A percentile compares a stretch with the other conserved stretches of the same genome.
phyloP scores from a whole-genome alignment of 2,113 vertebrate species.

The Lipotes vexillifer region DNA sequence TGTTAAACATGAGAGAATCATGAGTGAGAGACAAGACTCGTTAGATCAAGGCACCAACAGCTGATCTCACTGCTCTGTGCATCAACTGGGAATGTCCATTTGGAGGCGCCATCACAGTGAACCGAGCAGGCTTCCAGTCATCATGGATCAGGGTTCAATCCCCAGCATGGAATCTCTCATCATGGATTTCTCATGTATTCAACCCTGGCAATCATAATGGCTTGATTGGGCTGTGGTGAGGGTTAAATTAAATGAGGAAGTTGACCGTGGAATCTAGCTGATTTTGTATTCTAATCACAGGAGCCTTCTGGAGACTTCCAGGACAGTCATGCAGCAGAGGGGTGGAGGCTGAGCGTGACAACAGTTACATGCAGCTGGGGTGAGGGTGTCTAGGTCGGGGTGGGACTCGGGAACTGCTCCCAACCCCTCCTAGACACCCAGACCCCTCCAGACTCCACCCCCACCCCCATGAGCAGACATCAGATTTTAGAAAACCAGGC shows the following conservation, averaged over 20 bases:
- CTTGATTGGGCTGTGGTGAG: not conserved
- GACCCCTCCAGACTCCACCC: not conserved
- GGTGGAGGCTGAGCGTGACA: not conserved
- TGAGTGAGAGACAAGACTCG: rapidly evolving
- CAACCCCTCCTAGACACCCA: not conserved
- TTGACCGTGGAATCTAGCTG: not conserved
- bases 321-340: not conserved
- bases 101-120: not conserved
- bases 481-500: not conserved
- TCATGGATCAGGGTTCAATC: not conserved
- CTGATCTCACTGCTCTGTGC: too few species aligned
- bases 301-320: not conserved
- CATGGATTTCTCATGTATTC: not conserved
- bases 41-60: too few species aligned
- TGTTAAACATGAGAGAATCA: not conserved
- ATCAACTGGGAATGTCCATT: rapidly evolving
- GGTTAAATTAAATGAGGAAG: not conserved
- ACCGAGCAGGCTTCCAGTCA: not conserved
- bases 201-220: too few species aligned
- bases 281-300: not conserved
- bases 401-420: rapidly evolving
- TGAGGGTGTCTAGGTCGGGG: not conserved
- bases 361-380: not conserved
- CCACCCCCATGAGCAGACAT: too few species aligned
- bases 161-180: not conserved